A percentile compares a stretch with the other conserved stretches of the same genome.
Evolutionary conservation across 2,113 vertebrate species (phyloP).

Genomic region (Lathamus discolor): DNA sequence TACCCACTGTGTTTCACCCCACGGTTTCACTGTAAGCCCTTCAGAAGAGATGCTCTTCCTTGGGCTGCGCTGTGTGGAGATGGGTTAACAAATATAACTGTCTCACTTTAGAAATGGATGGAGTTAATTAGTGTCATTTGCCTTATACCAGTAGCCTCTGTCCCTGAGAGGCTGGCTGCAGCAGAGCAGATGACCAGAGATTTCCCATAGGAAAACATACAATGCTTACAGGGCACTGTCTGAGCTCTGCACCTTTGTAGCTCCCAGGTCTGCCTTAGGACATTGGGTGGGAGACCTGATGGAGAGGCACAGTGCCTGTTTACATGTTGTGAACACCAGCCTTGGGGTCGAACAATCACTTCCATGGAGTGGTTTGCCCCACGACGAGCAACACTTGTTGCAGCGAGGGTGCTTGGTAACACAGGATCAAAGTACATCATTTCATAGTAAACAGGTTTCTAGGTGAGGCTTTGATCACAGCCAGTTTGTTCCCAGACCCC

Average conservation of each 20-base stretch:
- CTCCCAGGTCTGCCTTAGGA: not conserved
- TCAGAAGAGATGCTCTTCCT: not conserved
- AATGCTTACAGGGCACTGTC: not conserved
- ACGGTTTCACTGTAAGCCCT: not conserved
- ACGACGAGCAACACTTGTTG: accelerated
- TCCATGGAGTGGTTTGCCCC: not conserved
- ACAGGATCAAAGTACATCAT: not conserved
- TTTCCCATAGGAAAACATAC: not conserved
- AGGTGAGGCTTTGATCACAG: conserved; percentile 18
- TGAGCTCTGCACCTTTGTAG: not conserved
- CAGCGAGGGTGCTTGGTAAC: not conserved
- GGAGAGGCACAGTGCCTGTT: not conserved
- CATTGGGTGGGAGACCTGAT: accelerated
- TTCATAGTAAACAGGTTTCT: not conserved
- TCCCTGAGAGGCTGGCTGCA: not conserved
- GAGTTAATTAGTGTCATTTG: not conserved
- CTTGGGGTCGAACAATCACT: not conserved
- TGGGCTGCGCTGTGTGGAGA: not conserved
- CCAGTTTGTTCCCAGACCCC: not conserved
- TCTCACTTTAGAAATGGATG: not conserved
- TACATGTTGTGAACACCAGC: not conserved
- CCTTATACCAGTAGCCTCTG: not conserved
- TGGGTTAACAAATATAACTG: not conserved
- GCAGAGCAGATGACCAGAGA: accelerated
- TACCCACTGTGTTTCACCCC: accelerated